Conservation (phyloP, 2,113 vertebrate species). For the Lepus americanus region DNA sequence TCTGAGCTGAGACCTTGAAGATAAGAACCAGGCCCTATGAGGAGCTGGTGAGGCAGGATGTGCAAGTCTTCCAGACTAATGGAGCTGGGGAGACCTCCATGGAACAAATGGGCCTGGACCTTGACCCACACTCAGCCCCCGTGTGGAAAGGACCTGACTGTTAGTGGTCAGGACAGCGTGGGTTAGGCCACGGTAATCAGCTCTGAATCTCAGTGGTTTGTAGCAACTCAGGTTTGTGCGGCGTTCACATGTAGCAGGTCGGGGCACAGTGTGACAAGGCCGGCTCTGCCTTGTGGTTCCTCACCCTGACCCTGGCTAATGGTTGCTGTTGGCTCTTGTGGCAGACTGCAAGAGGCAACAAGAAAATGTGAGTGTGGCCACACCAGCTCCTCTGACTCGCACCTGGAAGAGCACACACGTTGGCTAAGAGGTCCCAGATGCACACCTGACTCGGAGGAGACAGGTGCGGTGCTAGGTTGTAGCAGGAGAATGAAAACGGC, state of each 20-base stretch:
- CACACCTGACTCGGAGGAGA: neutral
- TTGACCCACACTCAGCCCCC: neutral
- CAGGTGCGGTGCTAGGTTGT: neutral
- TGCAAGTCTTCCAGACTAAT: neutral
- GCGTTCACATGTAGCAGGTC: neutral
- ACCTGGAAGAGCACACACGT: neutral
- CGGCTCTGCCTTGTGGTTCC: neutral
- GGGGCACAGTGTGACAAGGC: neutral
- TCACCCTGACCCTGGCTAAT: neutral
- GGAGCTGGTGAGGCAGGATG: neutral
- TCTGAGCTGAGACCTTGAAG: neutral
- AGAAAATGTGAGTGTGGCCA: neutral
- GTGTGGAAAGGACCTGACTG: neutral
- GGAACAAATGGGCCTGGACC: neutral
- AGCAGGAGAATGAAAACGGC: neutral
- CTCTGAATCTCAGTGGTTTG: neutral
- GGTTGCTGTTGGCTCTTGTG: neutral
- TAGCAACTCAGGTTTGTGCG: neutral
- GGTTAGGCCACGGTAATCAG: neutral
- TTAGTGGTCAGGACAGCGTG: neutral
- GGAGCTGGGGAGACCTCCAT: neutral
- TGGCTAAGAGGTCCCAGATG: neutral
- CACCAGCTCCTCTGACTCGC: neutral
- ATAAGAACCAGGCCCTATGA: neutral
- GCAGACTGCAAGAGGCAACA: neutral